These are phyloP conservation scores for Notechis scutatus DNA, from an alignment of 2,113 vertebrate species.

Conservation along the genomic window DNA sequence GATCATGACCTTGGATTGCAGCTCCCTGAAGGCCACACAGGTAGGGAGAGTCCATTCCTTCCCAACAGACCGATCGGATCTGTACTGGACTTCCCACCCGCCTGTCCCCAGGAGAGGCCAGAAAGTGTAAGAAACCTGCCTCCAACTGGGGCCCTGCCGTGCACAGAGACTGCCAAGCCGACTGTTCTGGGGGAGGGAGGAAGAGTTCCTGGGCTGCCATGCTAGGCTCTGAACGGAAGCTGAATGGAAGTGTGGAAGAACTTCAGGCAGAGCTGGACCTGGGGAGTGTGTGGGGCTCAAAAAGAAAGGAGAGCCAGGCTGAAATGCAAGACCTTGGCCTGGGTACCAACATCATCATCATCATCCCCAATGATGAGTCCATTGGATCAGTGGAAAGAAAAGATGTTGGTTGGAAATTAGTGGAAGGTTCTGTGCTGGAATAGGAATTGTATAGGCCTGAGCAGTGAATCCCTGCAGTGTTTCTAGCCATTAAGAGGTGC, in stretches of 20 bases:
- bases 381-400: conserved; percentile 42
- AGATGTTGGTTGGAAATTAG: neutral
- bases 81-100: neutral
- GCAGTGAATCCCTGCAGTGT: conserved; percentile 53
- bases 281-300: conserved; percentile 48
- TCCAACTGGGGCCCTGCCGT: neutral
- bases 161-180: conserved; percentile 27
- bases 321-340: conserved; percentile 62
- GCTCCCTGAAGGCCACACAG: neutral
- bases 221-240: conserved; percentile 39
- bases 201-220: conserved; percentile 23
- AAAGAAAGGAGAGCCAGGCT: conserved; percentile 58
- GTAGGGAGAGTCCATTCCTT: neutral
- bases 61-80: neutral
- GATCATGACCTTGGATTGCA: neutral
- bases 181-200: neutral
- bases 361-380: neutral
- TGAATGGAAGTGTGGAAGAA: conserved; percentile 27
- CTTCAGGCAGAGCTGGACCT: conserved; percentile 18
- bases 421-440: conserved; percentile 31
- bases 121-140: neutral
- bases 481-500: conserved; percentile 36
- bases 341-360: conserved; percentile 41
- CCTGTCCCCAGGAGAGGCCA: neutral
- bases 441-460: conserved; percentile 54